A percentile compares a stretch with the other conserved stretches of the same genome.
These are phyloP conservation scores for Actias luna DNA, from an alignment of 2,888 invertebrate genomes.

Conservation along the genomic window DNA sequence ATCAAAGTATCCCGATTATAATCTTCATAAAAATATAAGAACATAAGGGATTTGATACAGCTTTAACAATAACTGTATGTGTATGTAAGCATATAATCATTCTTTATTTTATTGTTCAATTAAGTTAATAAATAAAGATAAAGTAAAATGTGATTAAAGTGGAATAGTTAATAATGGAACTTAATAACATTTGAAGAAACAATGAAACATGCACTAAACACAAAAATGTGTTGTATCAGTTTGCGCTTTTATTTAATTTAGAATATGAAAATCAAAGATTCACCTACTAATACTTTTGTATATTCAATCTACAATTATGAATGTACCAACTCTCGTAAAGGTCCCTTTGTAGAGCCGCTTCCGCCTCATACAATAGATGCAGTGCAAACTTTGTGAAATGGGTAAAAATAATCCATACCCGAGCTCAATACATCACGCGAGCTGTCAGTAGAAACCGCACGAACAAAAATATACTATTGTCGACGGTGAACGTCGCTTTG, in stretches of 20 bases:
- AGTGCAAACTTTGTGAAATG: constrained; percentile 79
- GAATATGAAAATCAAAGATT: constrained; percentile 35
- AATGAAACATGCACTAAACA: not conserved
- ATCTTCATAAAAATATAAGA: no score
- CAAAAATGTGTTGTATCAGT: no score
- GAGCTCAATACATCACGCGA: constrained; percentile 78
- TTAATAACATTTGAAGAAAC: not conserved
- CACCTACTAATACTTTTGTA: constrained; percentile 46
- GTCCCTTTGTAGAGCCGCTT: constrained; percentile 75
- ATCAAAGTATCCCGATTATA: no score
- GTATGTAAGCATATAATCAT: not conserved
- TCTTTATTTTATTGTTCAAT: not conserved
- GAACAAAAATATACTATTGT: constrained; percentile 80
- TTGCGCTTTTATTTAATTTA: not conserved
- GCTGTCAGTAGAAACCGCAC: constrained; percentile 78
- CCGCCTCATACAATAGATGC: constrained; percentile 75
- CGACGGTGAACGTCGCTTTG: constrained; percentile 62
- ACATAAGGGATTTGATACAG: no score
- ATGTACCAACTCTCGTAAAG: constrained; percentile 45
- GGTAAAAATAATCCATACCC: constrained; percentile 79
- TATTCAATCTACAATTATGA: constrained; percentile 59
- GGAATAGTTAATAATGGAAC: not conserved
- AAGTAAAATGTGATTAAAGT: not conserved
- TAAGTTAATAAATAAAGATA: no score
- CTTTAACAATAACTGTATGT: not conserved